Percentiles rank a stretch among this genome's conserved stretches.
These are phyloP conservation scores for Flexamia atlantica DNA, from an alignment of 2,888 invertebrate genomes.

Conservation along the genomic window DNA sequence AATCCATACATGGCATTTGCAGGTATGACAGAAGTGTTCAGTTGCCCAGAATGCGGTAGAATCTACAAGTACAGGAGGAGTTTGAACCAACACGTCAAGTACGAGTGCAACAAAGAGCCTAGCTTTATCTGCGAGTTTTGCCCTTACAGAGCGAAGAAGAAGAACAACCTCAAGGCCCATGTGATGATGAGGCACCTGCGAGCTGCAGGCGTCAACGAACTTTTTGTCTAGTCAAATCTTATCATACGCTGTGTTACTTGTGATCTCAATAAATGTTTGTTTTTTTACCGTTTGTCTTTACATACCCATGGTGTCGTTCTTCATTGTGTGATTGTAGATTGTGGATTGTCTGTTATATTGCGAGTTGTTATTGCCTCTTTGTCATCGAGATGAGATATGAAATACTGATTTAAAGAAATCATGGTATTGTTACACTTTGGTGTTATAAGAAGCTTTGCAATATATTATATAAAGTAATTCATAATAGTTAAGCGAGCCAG, in stretches of 20 bases:
- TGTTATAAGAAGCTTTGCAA: too few species aligned
- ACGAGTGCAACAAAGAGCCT: conserved; percentile 71
- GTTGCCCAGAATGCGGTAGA: conserved; percentile 41
- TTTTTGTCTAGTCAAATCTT: conserved; percentile 8
- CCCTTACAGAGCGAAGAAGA: conserved; percentile 50
- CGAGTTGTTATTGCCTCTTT: too few species aligned
- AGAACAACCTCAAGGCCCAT: conserved; percentile 48
- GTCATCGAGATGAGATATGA: too few species aligned
- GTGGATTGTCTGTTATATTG: too few species aligned
- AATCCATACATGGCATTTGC: too few species aligned
- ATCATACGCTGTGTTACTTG: background rate
- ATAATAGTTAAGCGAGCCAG: too few species aligned
- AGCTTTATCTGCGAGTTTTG: conserved; percentile 73
- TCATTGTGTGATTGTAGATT: too few species aligned
- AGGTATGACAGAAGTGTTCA: conserved; percentile 12
- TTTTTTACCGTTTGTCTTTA: background rate
- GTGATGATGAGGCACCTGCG: background rate
- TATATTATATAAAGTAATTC: too few species aligned
- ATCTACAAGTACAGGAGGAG: conserved; percentile 71
- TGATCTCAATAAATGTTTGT: conserved; percentile 10
- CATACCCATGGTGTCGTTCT: too few species aligned
- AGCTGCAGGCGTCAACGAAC: background rate
- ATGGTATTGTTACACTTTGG: too few species aligned
- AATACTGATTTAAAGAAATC: too few species aligned
- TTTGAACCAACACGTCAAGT: conserved; percentile 75